Evolutionary conservation across 1,140 invertebrate species (phyloP), one percentile per base, ranked within the genome.

Genomic region (Whitmania pigra): DNA sequence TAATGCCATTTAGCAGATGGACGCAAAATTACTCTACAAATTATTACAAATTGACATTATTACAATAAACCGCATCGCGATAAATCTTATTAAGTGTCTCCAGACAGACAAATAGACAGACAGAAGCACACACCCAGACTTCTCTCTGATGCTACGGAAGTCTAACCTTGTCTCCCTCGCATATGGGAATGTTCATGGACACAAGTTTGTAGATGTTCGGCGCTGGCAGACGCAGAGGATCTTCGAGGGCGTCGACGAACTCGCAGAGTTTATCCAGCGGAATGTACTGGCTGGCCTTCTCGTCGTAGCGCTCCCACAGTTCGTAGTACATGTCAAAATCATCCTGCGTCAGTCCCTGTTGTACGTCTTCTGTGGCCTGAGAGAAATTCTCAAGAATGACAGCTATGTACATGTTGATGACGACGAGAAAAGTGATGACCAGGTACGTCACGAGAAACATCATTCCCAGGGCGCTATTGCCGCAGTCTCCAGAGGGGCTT

Each of bases 291-390:
- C 93, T 95, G 67, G 94, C 94, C 78, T 97, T 91, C 0, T 94
- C 94, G 84, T 98, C 95, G 83, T 93, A 98, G 78, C 93, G 89
- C 81, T 97, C 93, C 95, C 95, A 98, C 76, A 97, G 95, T 84
- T 97, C 94, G 81, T 98, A 98, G 84, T 96, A 98, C 93, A 97
- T 96, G 81, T 98, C 95, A 84, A 97, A 97, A 82, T 98, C 94
- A 83, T 98, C 94, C 80, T 96, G 93, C 43, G 94, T 97, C 60
- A 97, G 86, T 9, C 94, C 94, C 83, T 97, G 94, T 80, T 97
- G 94, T 60, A 97, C 95, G 82, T 97, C 95, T 84, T 97, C 94
- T 57, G 94, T 97, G 49, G 94, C 94, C 84, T 93, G 90, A 66
- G 92, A 95, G 84, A 97, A 98, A 83, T 97, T 98, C 84, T 98